Conservation (phyloP, 2,113 vertebrate genomes). For the Cyprinodon variegatus region DNA sequence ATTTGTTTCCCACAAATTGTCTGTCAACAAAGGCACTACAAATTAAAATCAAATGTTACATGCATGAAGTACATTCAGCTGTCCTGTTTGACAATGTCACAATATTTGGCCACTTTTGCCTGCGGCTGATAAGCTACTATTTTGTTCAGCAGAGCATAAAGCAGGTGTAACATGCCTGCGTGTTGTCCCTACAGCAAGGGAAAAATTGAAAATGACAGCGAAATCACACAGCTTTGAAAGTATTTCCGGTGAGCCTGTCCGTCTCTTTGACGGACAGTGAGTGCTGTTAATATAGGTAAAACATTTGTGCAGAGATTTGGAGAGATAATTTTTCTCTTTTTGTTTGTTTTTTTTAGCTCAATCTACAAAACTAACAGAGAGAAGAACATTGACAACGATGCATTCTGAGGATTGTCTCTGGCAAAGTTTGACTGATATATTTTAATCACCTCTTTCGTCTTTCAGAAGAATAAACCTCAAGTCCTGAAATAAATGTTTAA, state of each 20-base stretch:
- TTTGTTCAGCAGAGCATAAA: not conserved
- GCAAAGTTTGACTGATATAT: slow-evolving; percentile 21
- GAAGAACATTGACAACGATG: not conserved
- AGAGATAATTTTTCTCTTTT: slow-evolving; percentile 1
- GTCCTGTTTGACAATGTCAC: slow-evolving; percentile 8
- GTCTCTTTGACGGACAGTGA: slow-evolving; percentile 62
- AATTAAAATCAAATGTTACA: too few relatives aligned
- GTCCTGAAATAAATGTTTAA: slow-evolving; percentile 47
- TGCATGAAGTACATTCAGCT: not conserved
- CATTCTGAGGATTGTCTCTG: not conserved
- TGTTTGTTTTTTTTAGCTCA: not conserved
- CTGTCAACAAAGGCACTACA: too few relatives aligned
- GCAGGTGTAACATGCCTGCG: slow-evolving; percentile 44
- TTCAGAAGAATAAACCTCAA: slow-evolving; percentile 25
- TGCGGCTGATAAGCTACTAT: slow-evolving; percentile 19
- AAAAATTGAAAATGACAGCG: slow-evolving; percentile 67
- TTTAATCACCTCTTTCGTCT: slow-evolving; percentile 7
- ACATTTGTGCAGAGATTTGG: slow-evolving; percentile 26
- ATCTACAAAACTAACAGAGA: too few relatives aligned
- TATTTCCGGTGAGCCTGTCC: slow-evolving; percentile 60
- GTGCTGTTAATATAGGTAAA: slow-evolving; percentile 53
- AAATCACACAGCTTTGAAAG: slow-evolving; percentile 24
- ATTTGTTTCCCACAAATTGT: too few relatives aligned
- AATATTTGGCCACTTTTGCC: slow-evolving; percentile 21
- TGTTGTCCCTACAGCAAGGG: slow-evolving; percentile 49